Evolutionary conservation across 2,797 vertebrate genomes (phyloP).

Genomic region (Muscicapa comitata): DNA sequence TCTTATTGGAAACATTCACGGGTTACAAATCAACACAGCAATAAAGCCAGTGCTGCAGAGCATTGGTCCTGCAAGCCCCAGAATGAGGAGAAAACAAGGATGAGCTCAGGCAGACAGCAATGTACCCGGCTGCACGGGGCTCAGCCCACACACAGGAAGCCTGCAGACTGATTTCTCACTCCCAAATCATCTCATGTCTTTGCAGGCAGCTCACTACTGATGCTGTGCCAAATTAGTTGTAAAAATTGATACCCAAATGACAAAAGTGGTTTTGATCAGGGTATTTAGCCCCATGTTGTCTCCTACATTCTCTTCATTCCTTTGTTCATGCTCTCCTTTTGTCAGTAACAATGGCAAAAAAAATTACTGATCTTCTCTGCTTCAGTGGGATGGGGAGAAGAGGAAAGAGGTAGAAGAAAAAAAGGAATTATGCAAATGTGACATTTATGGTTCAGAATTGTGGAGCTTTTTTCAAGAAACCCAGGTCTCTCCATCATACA

Average conservation of each 20-base stretch:
- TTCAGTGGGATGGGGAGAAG: neutral
- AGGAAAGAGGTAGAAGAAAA: neutral
- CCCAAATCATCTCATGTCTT: neutral
- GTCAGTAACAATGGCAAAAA: conserved; percentile 17
- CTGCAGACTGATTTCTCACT: conserved; percentile 21
- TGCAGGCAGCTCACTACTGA: neutral
- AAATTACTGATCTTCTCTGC: neutral
- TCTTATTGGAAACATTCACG: neutral
- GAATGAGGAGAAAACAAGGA: neutral
- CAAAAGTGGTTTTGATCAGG: conserved; percentile 10
- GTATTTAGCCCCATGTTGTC: neutral
- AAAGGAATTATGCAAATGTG: conserved; percentile 39
- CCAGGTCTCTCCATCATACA: neutral
- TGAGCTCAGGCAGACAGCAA: neutral
- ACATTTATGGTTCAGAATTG: conserved; percentile 19
- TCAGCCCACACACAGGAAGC: neutral
- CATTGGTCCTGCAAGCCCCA: neutral
- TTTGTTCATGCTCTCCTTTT: neutral
- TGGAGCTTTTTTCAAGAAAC: neutral
- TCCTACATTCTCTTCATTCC: neutral
- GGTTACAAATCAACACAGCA: neutral
- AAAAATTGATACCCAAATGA: conserved; percentile 32
- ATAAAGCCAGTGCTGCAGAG: neutral
- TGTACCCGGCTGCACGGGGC: neutral
- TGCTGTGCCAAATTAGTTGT: conserved; percentile 26